Conservation (phyloP, 2,888 invertebrate species). For the Nyleta sp. region DNA sequence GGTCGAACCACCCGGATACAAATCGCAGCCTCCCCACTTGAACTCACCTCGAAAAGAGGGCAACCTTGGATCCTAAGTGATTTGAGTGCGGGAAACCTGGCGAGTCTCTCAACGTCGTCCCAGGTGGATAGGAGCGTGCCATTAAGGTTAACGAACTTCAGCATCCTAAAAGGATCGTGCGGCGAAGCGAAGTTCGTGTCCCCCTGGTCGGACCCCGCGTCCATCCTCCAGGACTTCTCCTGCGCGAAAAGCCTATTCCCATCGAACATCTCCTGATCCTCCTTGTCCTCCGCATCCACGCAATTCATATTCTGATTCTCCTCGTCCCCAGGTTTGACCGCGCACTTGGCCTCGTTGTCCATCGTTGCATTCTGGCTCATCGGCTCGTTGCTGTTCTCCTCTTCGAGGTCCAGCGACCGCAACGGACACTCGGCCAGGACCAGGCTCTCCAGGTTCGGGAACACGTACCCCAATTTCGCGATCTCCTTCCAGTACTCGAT, state of each 20-base stretch:
- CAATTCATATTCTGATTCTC: slow-evolving; percentile 76
- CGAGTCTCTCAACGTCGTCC: slow-evolving; percentile 94
- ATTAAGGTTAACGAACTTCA: slow-evolving; percentile 92
- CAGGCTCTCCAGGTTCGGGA: slow-evolving; percentile 93
- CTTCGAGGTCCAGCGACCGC: slow-evolving; percentile 82
- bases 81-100: slow-evolving; percentile 91
- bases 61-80: slow-evolving; percentile 93
- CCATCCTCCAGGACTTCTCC: slow-evolving; percentile 81
- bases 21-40: neutral
- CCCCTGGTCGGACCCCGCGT: slow-evolving; percentile 85
- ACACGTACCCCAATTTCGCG: slow-evolving; percentile 91
- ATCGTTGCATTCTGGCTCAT: slow-evolving; percentile 24
- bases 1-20: too few relatives aligned
- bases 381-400: slow-evolving; percentile 69
- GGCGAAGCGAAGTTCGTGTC: slow-evolving; percentile 77
- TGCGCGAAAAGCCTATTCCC: slow-evolving; percentile 72
- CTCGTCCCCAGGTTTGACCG: slow-evolving; percentile 56
- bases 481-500: slow-evolving; percentile 93
- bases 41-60: slow-evolving; percentile 84
- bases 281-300: slow-evolving; percentile 58
- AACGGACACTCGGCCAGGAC: slow-evolving; percentile 94
- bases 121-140: slow-evolving; percentile 92
- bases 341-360: slow-evolving; percentile 45
- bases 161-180: slow-evolving; percentile 84
- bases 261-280: slow-evolving; percentile 72